phyloP scores from a whole-genome alignment of 2,888 invertebrate genomes.

The Phrixothrix hirtus region DNA sequence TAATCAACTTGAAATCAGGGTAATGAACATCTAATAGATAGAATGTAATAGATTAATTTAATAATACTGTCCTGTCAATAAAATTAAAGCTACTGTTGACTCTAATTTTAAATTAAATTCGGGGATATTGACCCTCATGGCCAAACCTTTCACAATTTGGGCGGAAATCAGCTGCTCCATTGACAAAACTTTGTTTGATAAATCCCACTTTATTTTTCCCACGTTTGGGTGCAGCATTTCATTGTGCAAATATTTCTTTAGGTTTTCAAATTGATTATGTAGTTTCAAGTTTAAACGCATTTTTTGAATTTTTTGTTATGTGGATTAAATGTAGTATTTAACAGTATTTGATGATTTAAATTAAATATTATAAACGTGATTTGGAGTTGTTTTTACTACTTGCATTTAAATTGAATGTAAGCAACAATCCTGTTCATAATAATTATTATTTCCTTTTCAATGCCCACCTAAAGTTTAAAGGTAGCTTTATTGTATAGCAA shows the following conservation, averaged over 20 bases:
- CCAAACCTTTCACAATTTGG: conserved; percentile 14
- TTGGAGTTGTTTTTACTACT: too few species aligned
- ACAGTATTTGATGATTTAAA: too few species aligned
- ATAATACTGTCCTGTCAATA: conserved; percentile 17
- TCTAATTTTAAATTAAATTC: conserved; percentile 5
- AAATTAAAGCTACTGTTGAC: conserved; percentile 1
- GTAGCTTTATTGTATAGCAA: too few species aligned
- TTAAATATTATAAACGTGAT: too few species aligned
- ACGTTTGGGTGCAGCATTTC: conserved; percentile 30
- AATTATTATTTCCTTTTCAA: too few species aligned
- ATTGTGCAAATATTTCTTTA: conserved; percentile 27
- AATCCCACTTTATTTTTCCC: conserved; percentile 26
- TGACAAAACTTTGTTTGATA: conserved; percentile 14
- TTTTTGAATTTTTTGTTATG: too few species aligned
- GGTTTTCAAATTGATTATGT: too few species aligned
- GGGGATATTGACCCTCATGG: conserved; percentile 20
- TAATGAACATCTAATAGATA: background rate
- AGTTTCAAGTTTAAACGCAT: too few species aligned
- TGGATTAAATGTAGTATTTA: too few species aligned
- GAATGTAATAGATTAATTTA: conserved; percentile 9
- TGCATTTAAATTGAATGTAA: too few species aligned
- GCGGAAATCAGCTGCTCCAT: conserved; percentile 28
- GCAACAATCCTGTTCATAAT: too few species aligned
- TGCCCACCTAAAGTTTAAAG: too few species aligned
- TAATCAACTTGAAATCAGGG: background rate